Evolutionary conservation across 1,140 invertebrate species (phyloP).

Genomic region (Drosophila elegans): DNA sequence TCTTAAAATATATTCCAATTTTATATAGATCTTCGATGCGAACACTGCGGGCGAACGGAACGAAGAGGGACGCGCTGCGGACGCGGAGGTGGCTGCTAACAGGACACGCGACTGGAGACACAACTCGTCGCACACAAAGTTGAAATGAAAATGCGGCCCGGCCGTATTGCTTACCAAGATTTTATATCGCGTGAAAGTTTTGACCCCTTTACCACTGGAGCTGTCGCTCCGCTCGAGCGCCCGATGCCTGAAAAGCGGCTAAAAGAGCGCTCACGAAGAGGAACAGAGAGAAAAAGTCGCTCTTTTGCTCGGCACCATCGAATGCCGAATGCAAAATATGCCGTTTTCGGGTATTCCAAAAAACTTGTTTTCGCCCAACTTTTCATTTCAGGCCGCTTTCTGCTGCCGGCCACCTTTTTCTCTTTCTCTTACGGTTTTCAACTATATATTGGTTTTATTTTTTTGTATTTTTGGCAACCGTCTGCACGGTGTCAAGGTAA

Average conservation of each 20-base stretch:
- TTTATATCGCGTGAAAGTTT: slow-evolving; percentile 85
- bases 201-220: slow-evolving; percentile 80
- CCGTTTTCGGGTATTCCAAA: slow-evolving; percentile 67
- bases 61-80: slow-evolving; percentile 39
- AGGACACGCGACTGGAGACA: slow-evolving; percentile 58
- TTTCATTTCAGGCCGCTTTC: slow-evolving; percentile 80
- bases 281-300: slow-evolving; percentile 33
- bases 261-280: slow-evolving; percentile 30
- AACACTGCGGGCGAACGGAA: slow-evolving; percentile 26
- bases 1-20: slow-evolving; percentile 12
- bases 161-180: slow-evolving; percentile 79
- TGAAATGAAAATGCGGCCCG: slow-evolving; percentile 83
- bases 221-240: slow-evolving; percentile 61
- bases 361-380: slow-evolving; percentile 55
- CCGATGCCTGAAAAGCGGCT: slow-evolving; percentile 18
- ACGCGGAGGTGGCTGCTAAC: slow-evolving; percentile 32
- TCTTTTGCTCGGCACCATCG: slow-evolving; percentile 9
- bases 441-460: slow-evolving; percentile 5
- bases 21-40: slow-evolving; percentile 2
- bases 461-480: slow-evolving; percentile 53
- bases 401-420: slow-evolving; percentile 46
- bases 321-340: slow-evolving; percentile 68
- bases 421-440: slow-evolving; percentile 47
- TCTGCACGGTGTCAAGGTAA: slow-evolving; percentile 69
- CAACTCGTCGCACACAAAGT: slow-evolving; percentile 74